Base-by-base conservation (phyloP, 2,888 invertebrate genomes). In the Plutella xylostella region DNA sequence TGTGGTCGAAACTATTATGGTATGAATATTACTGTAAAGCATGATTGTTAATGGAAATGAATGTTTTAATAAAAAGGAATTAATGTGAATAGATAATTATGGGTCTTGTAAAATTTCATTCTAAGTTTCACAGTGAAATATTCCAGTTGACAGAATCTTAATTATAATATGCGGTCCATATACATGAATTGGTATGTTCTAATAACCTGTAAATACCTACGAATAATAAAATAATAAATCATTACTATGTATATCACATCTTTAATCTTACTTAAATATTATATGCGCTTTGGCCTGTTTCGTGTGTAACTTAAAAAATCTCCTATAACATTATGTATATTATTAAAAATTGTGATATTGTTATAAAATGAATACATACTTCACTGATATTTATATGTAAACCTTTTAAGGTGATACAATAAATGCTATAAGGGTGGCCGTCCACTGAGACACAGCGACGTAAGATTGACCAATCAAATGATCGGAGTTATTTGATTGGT, bases 291-390 rank as follows among this genome's bases (percentile, higher is more conserved):
- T 82, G 71, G 77, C 75, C 76, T 78, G 75, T 82, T 77, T 71
- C 68, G 65, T 63, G 58, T 78, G 66, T 78, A 72, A 72, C 75
- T 69, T 73, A 68, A 38, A 45, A 70, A 70, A 70, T 76, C 67
- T 76, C 72, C 69, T 70, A 70, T 67, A 64, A 73, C 69, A 72
- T 77, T 76, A 70, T 76, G 79, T 80, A 79, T 78, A 79, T 82
- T 82, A 82, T 79, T 80, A 68, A 83, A 83, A 80, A 83, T 77
- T 83, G 83, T 83, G 83, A 83, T 83, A 83, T 82, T 80, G 80
- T 83, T 82, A 78, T 75, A 72, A 74, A 70, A 62, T 70, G 53
- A 70, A 63, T 61, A 55, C 53, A 65, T 65, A 70, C 71, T 65
- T 75, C 67, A 68, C 57, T 66, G 60, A 64, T 73, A 42, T 46